phyloP scores from a whole-genome alignment of 2,113 vertebrate species.

The Sialia sialis region DNA sequence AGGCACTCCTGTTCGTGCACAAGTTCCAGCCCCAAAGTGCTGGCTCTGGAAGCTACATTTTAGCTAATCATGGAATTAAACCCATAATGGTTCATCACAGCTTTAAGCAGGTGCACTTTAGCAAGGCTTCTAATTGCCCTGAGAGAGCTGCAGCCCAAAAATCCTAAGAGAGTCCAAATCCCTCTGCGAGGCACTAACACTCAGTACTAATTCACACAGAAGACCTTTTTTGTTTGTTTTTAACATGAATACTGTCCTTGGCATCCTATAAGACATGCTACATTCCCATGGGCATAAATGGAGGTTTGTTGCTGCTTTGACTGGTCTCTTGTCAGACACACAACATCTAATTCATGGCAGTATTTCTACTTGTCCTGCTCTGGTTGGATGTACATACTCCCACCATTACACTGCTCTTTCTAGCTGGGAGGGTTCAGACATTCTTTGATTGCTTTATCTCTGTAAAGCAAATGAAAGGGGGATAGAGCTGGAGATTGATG shows the following conservation, averaged over 20 bases:
- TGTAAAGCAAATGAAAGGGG: neutral
- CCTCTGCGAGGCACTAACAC: neutral
- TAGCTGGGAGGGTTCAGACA: neutral
- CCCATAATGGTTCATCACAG: neutral
- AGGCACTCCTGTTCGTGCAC: neutral
- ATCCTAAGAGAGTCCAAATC: neutral
- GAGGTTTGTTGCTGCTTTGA: conserved; percentile 42
- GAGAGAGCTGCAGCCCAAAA: neutral
- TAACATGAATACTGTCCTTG: conserved; percentile 26
- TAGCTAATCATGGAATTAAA: neutral
- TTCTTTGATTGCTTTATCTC: neutral
- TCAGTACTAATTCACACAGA: conserved; percentile 6
- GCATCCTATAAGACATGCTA: neutral
- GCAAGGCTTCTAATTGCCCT: neutral
- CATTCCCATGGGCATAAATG: conserved; percentile 10
- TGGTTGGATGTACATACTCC: neutral
- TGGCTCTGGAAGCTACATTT: neutral
- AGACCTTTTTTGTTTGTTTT: conserved; percentile 37
- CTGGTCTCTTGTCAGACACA: conserved; percentile 30
- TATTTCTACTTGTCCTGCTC: neutral
- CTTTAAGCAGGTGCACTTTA: neutral
- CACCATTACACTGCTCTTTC: neutral
- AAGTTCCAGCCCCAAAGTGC: neutral
- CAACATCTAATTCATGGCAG: conserved; percentile 5
- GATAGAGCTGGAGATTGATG: neutral